Evolutionary conservation across 2,113 vertebrate species (phyloP), one percentile per base, ranked within the genome.

Genomic region (Trinectes maculatus): DNA sequence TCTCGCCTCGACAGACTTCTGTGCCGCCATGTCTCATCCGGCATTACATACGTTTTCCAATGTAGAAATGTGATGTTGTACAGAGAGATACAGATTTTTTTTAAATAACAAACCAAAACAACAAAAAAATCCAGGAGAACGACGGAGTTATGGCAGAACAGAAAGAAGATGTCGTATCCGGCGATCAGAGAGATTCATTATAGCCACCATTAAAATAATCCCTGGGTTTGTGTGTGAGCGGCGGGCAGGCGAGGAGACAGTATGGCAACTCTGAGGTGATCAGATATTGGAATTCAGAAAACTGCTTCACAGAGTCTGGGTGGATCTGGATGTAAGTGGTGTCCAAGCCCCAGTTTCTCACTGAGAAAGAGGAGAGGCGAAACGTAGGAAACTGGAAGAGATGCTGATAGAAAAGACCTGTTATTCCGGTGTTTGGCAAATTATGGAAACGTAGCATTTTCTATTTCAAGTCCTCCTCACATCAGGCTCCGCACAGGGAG

Each of bases 1-100:
- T 87, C 89, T 80, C n/a, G 71, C 71, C 62, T 77, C 62, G 10
- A 2, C 64, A 65, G 56, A 71, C 67, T 66, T 39, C 60, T 61
- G 15, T 60, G 83, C 71, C 59, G 43, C 76, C 68, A 19, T 79
- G 71, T 81, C 61, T 85, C 77, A 71, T 70, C 61, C 80, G 13
- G 70, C 60, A 63, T 81, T 80, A 85, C 82, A 78, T 57, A 69
- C 65, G 33, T 53, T 55, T 67, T 28, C 44, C 60, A 24, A 36
- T 82, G 80, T 82, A 75, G 51, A 70, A 84, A 75, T 51, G 46
- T 62, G 57, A 71, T 68, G 74, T 70, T 40, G 15, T 44, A 74
- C 63, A 64, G 61, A 59, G 70, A 81, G 60, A 78, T 49, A 59
- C 7, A 25, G 68, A 42, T 73, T n/a, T n/a, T n/a, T n/a, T n/a